Evolutionary conservation across 2,888 invertebrate species (phyloP).

Genomic region (Amiota minor): DNA sequence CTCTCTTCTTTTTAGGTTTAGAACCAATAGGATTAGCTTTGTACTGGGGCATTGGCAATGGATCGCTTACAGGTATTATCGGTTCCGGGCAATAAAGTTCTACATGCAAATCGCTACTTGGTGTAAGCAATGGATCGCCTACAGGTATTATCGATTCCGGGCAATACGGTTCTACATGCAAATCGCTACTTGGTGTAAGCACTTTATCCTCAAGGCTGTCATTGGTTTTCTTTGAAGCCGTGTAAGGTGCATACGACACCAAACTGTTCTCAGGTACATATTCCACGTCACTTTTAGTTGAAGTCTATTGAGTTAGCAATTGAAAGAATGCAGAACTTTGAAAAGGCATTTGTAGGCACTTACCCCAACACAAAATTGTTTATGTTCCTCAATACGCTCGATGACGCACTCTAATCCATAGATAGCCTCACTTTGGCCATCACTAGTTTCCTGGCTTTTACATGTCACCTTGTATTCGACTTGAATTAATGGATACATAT

Average conservation of each 20-base stretch:
- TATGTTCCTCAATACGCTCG: background rate
- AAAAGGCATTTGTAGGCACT: too few relatives aligned
- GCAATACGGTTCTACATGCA: slow-evolving; percentile 42
- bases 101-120: slow-evolving; percentile 27
- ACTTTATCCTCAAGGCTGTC: background rate
- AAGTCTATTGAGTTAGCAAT: background rate
- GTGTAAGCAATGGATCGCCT: slow-evolving; percentile 8
- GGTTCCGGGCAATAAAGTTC: slow-evolving; percentile 46
- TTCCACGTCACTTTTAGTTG: background rate
- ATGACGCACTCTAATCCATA: background rate
- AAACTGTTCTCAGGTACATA: background rate
- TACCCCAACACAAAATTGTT: background rate
- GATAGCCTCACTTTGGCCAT: too few relatives aligned
- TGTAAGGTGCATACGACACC: background rate
- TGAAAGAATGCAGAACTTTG: too few relatives aligned
- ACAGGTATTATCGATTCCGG: slow-evolving; percentile 35
- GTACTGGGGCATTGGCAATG: slow-evolving; percentile 39
- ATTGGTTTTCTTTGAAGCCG: background rate
- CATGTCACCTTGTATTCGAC: background rate
- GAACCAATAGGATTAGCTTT: slow-evolving; percentile 40
- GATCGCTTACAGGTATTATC: background rate
- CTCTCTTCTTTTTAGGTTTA: background rate
- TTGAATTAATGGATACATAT: background rate
- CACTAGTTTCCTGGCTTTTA: too few relatives aligned
- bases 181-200: slow-evolving; percentile 22